Evolutionary conservation across 2,888 invertebrate genomes (phyloP).

Genomic region (Amphipyra tragopoginis): DNA sequence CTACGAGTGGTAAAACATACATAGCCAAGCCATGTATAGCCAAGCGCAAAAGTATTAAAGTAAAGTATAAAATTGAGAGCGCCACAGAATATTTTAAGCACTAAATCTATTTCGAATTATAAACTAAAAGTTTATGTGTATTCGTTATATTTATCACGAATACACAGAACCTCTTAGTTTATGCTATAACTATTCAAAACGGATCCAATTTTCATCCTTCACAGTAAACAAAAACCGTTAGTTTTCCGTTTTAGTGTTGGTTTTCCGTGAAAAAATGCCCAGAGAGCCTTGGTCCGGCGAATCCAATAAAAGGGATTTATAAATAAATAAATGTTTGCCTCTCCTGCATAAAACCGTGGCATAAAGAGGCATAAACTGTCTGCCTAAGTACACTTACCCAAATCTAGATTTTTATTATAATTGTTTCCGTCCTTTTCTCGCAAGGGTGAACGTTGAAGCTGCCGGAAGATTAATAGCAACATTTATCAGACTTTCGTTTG

Average conservation of each 20-base stretch:
- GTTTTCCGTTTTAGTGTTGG: conserved; percentile 27
- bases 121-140: no score
- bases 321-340: conserved; percentile 49
- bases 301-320: conserved; percentile 46
- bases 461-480: conserved; percentile 80
- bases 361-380: conserved; percentile 57
- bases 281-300: conserved; percentile 24
- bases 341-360: conserved; percentile 47
- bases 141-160: background rate
- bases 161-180: conserved; percentile 11
- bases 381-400: conserved; percentile 66
- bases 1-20: background rate
- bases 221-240: conserved; percentile 27
- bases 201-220: conserved; percentile 31
- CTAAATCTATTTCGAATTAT: background rate
- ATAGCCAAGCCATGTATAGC: background rate
- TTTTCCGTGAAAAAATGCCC: conserved; percentile 24
- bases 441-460: conserved; percentile 71
- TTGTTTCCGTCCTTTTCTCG: conserved; percentile 70
- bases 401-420: conserved; percentile 73
- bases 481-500: conserved; percentile 87
- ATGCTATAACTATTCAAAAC: conserved; percentile 14
- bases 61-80: background rate
- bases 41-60: background rate
- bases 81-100: background rate